Base-by-base conservation (phyloP, 2,888 invertebrate genomes). In the Sphaeridia pumilis region DNA sequence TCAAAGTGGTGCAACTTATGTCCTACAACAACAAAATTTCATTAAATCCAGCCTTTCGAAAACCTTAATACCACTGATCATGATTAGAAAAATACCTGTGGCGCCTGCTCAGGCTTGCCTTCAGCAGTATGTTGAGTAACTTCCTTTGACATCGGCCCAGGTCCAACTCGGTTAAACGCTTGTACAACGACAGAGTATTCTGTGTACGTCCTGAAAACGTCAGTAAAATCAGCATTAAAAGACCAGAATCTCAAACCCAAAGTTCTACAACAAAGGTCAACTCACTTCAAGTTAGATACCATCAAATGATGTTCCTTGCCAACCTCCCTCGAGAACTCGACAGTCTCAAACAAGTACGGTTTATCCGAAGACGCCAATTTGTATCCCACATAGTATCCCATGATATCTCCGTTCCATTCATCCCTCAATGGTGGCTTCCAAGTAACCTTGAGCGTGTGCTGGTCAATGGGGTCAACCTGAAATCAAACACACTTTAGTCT, bases 171-270 rank as follows among this genome's bases (percentile, higher is more conserved):
- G 73, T 94, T 95, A 70, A 88, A 93, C 0, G 89, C 90, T 73
- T 92, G 92, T 7, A 93, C 88, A 21, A 93, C 90, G 22, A 93
- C 85, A n/a, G 89, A 83, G 73, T 94, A 94, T 70, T 90, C 89
- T 0, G 92, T 93, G 74, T 93, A 94, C 1, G 89, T 92, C 69
- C 82, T 83, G 17, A 4, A 49, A 34, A 20, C 14, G 20, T 22
- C 10, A 47, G 68, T 60, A 68, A 62, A 68, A 69, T 10, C 46
- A 45, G 28, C 20, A 44, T 27, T 34, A 17, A 34, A 35, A 24
- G 35, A 38, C 12, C 17, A 52, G 4, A 35, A 20, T 7, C 24
- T 36, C 10, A 41, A 17, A n/a, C 4, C 26, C n/a, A n/a, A n/a
- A n/a, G n/a, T n/a, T n/a, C n/a, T n/a, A n/a, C n/a, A n/a, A n/a